These are phyloP conservation scores for Albula glossodonta DNA, from an alignment of 2,113 vertebrate genomes.

Conservation along the genomic window DNA sequence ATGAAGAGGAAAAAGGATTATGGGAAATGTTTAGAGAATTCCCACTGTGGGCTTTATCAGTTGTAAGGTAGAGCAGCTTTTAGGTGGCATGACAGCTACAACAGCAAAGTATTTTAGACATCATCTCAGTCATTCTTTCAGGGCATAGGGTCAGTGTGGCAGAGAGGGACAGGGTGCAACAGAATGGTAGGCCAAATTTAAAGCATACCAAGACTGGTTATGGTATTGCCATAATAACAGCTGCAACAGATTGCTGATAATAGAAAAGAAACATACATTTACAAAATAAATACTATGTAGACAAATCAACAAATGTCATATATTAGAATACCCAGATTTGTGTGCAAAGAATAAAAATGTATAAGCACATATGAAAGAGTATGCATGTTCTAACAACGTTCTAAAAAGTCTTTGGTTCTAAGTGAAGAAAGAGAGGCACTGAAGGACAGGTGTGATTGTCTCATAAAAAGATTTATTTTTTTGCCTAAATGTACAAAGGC, in stretches of 20 bases:
- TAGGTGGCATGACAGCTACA: not conserved
- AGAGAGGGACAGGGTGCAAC: not conserved
- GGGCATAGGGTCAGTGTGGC: not conserved
- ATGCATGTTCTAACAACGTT: not conserved
- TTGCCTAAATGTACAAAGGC: constrained; percentile 95
- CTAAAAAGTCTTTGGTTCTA: not conserved
- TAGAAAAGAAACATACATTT: too few species aligned
- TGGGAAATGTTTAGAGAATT: not conserved
- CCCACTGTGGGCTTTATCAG: not conserved
- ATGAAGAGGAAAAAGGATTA: not conserved
- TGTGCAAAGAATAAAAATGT: not conserved
- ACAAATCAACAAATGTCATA: not conserved
- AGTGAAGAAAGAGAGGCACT: constrained; percentile 38
- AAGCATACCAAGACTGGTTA: not conserved
- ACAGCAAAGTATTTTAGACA: not conserved
- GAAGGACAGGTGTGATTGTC: constrained; percentile 82
- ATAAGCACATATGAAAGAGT: not conserved
- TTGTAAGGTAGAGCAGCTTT: not conserved
- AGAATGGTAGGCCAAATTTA: not conserved
- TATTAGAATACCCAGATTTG: not conserved
- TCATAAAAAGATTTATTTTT: constrained; percentile 99
- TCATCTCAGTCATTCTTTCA: not conserved
- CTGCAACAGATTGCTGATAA: not conserved
- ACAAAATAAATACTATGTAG: too few species aligned
- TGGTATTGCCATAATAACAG: not conserved